Conservation (phyloP, 2,113 vertebrate genomes). For the Rhinichthys klamathensis region DNA sequence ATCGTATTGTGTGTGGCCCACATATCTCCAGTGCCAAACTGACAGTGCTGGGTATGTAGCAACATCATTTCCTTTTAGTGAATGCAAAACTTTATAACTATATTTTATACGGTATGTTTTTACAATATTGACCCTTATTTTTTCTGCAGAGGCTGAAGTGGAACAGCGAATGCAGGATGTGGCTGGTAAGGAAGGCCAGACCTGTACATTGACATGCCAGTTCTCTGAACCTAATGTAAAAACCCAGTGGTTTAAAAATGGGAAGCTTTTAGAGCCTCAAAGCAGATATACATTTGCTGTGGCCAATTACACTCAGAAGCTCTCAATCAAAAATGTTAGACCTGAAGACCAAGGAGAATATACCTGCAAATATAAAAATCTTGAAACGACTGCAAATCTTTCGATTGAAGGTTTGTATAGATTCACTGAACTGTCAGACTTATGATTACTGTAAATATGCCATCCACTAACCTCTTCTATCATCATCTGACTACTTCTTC, state of each 20-base stretch:
- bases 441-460: constrained; percentile 27
- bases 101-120: neutral
- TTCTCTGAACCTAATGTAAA: constrained; percentile 92
- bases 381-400: constrained; percentile 90
- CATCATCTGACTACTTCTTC: constrained; percentile 33
- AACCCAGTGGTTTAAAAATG: constrained; percentile 92
- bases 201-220: constrained; percentile 87
- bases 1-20: constrained; percentile 94
- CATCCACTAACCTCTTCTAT: constrained; percentile 76
- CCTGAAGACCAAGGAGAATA: constrained; percentile 91
- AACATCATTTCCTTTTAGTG: neutral
- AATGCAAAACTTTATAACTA: neutral
- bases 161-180: constrained; percentile 89
- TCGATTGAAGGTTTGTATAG: constrained; percentile 90
- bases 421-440: constrained; percentile 15
- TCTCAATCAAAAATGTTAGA: constrained; percentile 88
- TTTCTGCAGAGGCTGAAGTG: constrained; percentile 84
- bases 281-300: constrained; percentile 86
- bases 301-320: constrained; percentile 90
- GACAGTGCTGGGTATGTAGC: constrained; percentile 87
- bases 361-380: constrained; percentile 84
- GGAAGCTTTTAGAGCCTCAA: constrained; percentile 85
- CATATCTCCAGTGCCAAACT: constrained; percentile 96
- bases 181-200: constrained; percentile 91
- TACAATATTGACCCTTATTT: constrained; percentile 52